These are phyloP conservation scores for Eumaeus atala DNA, from an alignment of 1,140 invertebrate genomes.

Conservation along the genomic window DNA sequence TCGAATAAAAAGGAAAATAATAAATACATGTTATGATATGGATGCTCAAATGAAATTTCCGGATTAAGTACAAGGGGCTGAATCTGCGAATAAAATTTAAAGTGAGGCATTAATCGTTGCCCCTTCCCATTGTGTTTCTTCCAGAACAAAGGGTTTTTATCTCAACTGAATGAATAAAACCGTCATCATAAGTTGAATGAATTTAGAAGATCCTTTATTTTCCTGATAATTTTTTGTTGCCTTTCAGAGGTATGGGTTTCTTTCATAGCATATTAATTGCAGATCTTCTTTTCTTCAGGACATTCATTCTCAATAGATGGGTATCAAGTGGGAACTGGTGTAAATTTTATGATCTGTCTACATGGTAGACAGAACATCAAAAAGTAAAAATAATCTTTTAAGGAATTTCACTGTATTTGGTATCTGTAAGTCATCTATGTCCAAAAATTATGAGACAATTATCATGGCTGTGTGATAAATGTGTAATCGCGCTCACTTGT, in stretches of 20 bases:
- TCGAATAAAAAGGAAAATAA: not conserved
- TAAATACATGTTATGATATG: conserved; percentile 4
- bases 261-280: no score
- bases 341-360: no score
- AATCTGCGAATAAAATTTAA: conserved; percentile 15
- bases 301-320: no score
- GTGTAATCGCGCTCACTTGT: no score
- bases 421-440: no score
- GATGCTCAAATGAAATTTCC: conserved; percentile 3
- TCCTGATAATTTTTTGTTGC: conserved; percentile 10
- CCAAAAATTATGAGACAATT: no score
- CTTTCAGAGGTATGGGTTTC: not conserved
- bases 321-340: no score
- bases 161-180: conserved; percentile 14
- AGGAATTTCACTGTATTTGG: no score
- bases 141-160: conserved; percentile 16
- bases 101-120: conserved; percentile 14
- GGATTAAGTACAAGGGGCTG: conserved; percentile 9
- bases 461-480: no score
- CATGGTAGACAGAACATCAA: no score
- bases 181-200: conserved; percentile 10
- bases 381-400: no score
- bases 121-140: conserved; percentile 12
- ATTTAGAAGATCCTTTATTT: conserved; percentile 7
- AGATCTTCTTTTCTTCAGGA: no score